Percentiles rank a stretch among this genome's conserved stretches.
Evolutionary conservation across 2,797 vertebrate species (phyloP).

Genomic region (Onychomys arenicola): DNA sequence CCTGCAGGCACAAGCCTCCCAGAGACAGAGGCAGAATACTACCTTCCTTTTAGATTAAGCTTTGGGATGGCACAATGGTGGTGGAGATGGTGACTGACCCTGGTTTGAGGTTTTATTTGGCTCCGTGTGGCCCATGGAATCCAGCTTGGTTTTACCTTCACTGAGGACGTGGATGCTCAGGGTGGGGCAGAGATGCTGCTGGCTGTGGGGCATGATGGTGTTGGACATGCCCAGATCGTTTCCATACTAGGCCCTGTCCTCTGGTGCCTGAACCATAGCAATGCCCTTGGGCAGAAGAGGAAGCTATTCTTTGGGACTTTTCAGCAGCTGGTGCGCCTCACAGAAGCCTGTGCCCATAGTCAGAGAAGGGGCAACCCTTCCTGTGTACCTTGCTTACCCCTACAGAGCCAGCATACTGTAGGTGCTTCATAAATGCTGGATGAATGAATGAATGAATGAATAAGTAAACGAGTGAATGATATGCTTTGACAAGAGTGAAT

Average conservation of each 20-base stretch:
- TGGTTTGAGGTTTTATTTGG: too few species aligned
- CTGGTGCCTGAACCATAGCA: background rate
- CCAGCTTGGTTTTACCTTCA: background rate
- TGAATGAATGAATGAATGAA: background rate
- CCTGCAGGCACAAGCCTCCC: background rate
- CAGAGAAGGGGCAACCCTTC: background rate
- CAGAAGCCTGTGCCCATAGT: background rate
- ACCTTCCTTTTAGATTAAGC: background rate
- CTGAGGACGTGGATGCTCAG: background rate
- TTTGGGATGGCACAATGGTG: background rate
- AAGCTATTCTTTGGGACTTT: background rate
- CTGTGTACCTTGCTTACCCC: fast-evolving
- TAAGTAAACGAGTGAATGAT: background rate
- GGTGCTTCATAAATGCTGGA: background rate
- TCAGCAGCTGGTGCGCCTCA: background rate
- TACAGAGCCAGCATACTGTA: background rate
- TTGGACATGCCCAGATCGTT: background rate
- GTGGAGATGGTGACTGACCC: background rate
- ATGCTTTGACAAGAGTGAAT: background rate
- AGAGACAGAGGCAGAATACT: background rate
- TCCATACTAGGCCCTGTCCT: background rate
- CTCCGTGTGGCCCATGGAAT: background rate
- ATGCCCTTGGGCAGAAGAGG: background rate
- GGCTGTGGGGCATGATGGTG: too few species aligned
- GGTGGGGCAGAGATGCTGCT: background rate